Evolutionary conservation across 2,888 invertebrate genomes (phyloP).

Genomic region (Boloria selene): DNA sequence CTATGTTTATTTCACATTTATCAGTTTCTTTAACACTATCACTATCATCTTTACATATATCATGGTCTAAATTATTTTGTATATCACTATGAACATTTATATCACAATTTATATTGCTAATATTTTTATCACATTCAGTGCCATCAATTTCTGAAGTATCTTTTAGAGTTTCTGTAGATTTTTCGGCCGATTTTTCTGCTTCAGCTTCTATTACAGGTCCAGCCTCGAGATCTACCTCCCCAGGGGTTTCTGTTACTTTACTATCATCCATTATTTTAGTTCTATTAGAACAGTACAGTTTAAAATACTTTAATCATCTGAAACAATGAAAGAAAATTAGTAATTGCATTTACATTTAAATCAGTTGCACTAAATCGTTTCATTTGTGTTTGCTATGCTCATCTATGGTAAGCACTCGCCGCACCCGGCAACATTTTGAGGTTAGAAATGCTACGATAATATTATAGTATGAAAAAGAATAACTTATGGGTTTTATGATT

Average conservation of each 20-base stretch:
- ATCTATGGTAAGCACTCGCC: conserved; percentile 38
- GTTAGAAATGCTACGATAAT: conserved; percentile 54
- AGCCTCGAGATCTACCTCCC: conserved; percentile 46
- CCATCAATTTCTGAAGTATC: conserved; percentile 42
- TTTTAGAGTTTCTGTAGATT: conserved; percentile 13
- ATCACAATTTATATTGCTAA: conserved; percentile 45
- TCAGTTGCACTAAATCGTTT: conserved; percentile 4
- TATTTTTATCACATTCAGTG: conserved; percentile 41
- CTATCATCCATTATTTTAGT: conserved; percentile 69
- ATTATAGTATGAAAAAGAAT: conserved; percentile 10
- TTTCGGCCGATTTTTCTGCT: conserved; percentile 19
- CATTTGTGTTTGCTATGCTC: conserved; percentile 30
- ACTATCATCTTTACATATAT: conserved; percentile 48
- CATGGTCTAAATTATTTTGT: conserved; percentile 66
- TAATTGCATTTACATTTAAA: neutral
- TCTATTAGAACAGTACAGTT: conserved; percentile 52
- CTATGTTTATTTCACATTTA: conserved; percentile 46
- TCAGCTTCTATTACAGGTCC: conserved; percentile 24
- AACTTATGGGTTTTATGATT: neutral
- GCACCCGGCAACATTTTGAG: conserved; percentile 72
- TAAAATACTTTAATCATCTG: conserved; percentile 59
- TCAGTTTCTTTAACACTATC: conserved; percentile 52
- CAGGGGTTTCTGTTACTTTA: conserved; percentile 54
- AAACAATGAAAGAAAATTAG: conserved; percentile 45
- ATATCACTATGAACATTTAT: conserved; percentile 47